Evolutionary conservation across 2,797 vertebrate species (phyloP), one percentile per base, ranked within the genome.

Genomic region (Rhabdomys pumilio): DNA sequence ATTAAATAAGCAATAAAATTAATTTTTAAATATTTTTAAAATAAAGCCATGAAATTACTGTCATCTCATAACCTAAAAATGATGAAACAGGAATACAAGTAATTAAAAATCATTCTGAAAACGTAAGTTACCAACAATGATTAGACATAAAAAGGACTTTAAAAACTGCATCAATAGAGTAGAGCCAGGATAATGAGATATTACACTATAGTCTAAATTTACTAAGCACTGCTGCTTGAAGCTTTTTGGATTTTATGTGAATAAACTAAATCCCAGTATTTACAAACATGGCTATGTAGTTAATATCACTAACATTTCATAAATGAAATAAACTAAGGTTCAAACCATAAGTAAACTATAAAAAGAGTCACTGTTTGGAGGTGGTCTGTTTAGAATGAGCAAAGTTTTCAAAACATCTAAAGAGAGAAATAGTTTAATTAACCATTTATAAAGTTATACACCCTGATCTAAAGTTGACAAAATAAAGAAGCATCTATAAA

Each of bases 1-100:
- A 85, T 59, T 90, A 91, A 93, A 47, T 91, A 89, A 93, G 14
- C 31, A 93, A 95, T 86, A 80, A 93, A 92, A 94, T 44, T 83
- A 81, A 75, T 84, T 55, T 81, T 90, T 41, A 91, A 95, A 83
- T 77, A 67, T 89, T 69, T 10, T 67, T 69, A 91, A 86, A 53
- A 86, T 3, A 84, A 91, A 97, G 24, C 17, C 20, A 89, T 59
- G 50, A 96, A 79, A 93, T 94, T 67, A 79, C 6, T 90, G 79
- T 57, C n/a, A 96, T 38, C 7, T 79, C 75, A 96, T 50, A 53
- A 72, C 69, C 8, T 81, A 95, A 94, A 96, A 95, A 89, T n/a
- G 85, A 93, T 91, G 47, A 95, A 89, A 82, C 19, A 29, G 2
- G 6, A 95, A 76, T 89, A 65, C 14, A 95, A 90, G 50, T 83